These are phyloP conservation scores for Rhabdomys pumilio DNA, from an alignment of 2,797 vertebrate genomes.

Conservation along the genomic window DNA sequence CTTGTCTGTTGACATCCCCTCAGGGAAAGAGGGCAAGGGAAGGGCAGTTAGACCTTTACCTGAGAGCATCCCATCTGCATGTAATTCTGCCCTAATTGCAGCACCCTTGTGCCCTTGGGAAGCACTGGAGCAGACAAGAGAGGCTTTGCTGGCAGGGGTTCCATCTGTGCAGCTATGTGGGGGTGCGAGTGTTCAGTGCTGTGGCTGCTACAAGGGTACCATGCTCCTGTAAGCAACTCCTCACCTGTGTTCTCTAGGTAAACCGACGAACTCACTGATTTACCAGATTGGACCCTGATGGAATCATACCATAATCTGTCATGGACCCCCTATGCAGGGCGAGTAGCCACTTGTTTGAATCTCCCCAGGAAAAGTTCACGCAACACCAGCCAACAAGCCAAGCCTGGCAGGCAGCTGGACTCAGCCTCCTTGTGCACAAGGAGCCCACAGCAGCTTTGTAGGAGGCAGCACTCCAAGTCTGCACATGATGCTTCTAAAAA, in stretches of 20 bases:
- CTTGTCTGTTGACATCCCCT: background rate
- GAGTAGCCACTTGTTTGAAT: background rate
- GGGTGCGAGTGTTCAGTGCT: background rate
- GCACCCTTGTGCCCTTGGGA: background rate
- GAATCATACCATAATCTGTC: background rate
- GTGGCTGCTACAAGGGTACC: too few relatives aligned
- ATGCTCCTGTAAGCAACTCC: background rate
- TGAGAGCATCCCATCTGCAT: too few relatives aligned
- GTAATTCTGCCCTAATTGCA: background rate
- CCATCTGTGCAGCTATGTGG: background rate
- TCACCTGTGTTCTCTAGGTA: background rate
- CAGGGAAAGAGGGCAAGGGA: background rate
- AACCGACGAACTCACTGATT: background rate
- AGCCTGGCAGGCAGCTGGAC: background rate
- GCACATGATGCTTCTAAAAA: slow-evolving; percentile 42
- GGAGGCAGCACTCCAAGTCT: slow-evolving; percentile 16
- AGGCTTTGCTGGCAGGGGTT: background rate
- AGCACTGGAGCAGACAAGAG: background rate
- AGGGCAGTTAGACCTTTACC: background rate
- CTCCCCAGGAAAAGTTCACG: background rate
- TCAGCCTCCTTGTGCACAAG: background rate
- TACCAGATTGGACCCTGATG: background rate
- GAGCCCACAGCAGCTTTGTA: background rate
- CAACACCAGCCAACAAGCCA: background rate
- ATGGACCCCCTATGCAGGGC: background rate